phyloP scores from a whole-genome alignment of 2,888 invertebrate genomes.

The Amaurobius ferox region DNA sequence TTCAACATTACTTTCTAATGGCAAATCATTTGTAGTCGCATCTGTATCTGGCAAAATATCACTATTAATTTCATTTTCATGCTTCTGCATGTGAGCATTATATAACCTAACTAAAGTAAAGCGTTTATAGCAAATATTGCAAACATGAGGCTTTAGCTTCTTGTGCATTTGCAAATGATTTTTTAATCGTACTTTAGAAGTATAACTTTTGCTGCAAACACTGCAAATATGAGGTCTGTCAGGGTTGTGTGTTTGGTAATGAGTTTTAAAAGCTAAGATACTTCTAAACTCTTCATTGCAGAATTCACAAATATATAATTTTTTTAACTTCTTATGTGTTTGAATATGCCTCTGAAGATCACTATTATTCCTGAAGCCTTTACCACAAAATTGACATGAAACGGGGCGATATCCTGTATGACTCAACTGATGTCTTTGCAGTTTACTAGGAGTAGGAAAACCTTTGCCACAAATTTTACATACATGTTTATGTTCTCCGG shows the following conservation, averaged over 20 bases:
- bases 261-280: not conserved
- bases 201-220: slow-evolving; percentile 22
- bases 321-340: not conserved
- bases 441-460: slow-evolving; percentile 21
- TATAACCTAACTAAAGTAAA: not conserved
- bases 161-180: slow-evolving; percentile 17
- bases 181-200: not conserved
- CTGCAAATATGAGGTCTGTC: not conserved
- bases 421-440: slow-evolving; percentile 8
- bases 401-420: slow-evolving; percentile 17
- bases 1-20: slow-evolving; percentile 19
- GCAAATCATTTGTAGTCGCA: not conserved
- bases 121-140: slow-evolving; percentile 8
- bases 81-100: not conserved
- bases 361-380: slow-evolving; percentile 14
- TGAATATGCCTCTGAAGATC: slow-evolving; percentile 16
- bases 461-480: slow-evolving; percentile 19
- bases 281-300: not conserved
- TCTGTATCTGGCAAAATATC: not conserved
- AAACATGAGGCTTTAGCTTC: not conserved
- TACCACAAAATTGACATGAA: not conserved
- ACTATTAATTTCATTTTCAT: not conserved
- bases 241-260: not conserved
- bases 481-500: slow-evolving; percentile 9
- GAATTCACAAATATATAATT: not conserved